Evolutionary conservation across 2,888 invertebrate species (phyloP).

Genomic region (Cerastoderma edule): DNA sequence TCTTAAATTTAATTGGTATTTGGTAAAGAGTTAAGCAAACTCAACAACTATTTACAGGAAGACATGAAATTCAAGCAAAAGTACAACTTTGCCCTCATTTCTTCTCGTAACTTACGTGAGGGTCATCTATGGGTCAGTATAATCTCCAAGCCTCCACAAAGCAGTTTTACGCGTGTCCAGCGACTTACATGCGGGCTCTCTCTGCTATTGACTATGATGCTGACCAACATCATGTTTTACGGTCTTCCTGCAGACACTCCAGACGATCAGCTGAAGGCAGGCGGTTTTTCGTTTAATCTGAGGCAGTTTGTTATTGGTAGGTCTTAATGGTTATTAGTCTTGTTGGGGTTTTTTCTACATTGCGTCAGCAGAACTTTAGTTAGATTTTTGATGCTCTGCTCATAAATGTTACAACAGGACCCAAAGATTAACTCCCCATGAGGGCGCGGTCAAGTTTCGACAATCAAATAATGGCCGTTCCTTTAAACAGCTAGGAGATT

Average conservation of each 20-base stretch:
- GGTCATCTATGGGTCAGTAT: conserved; percentile 80
- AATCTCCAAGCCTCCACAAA: conserved; percentile 73
- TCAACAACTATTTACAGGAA: no score
- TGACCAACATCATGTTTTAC: conserved; percentile 79
- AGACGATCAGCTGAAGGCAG: conserved; percentile 52
- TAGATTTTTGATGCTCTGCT: no score
- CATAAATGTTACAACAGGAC: no score
- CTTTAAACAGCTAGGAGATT: no score
- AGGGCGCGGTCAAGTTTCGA: no score
- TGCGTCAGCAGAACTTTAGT: no score
- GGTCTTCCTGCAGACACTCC: conserved; percentile 70
- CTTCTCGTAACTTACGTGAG: conserved; percentile 67
- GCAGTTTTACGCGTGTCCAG: conserved; percentile 77
- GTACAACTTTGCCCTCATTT: conserved; percentile 60
- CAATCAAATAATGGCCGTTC: no score
- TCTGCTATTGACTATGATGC: conserved; percentile 74
- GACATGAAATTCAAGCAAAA: conserved; percentile 38
- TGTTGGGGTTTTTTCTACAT: no score
- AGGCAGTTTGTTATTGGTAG: conserved; percentile 23
- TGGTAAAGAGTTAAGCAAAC: no score
- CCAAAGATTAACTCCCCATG: no score
- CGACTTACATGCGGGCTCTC: conserved; percentile 77
- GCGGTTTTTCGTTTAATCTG: conserved; percentile 7
- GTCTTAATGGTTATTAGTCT: no score
- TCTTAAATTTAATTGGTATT: no score